Percentiles rank a stretch among this genome's conserved stretches.
Evolutionary conservation across 2,797 vertebrate species (phyloP).

Genomic region (Enteromius thamalakanensis): DNA sequence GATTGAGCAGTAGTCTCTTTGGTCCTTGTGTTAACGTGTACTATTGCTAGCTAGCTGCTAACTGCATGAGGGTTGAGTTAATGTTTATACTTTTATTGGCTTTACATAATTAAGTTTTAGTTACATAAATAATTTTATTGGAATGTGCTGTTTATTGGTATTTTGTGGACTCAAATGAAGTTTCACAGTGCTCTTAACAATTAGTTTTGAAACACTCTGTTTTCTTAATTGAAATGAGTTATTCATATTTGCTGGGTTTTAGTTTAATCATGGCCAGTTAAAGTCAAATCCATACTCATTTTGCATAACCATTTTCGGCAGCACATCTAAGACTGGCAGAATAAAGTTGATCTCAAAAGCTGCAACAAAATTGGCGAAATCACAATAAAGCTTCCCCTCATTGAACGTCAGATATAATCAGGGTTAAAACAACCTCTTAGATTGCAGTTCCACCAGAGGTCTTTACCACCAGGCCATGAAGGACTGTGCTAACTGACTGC

Average conservation of each 20-base stretch:
- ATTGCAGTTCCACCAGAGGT: conserved; percentile 29
- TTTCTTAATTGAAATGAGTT: not conserved
- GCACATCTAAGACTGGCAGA: not conserved
- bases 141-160: not conserved
- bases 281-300: not conserved
- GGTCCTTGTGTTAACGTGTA: not conserved
- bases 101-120: not conserved
- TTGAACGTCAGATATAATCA: conserved; percentile 25
- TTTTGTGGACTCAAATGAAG: not conserved
- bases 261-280: not conserved
- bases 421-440: conserved; percentile 17
- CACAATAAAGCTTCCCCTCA: conserved; percentile 1
- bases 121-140: not conserved
- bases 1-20: not conserved
- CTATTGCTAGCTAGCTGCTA: not conserved
- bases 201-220: not conserved
- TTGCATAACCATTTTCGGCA: not conserved
- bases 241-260: not conserved
- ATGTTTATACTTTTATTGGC: not conserved
- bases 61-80: not conserved
- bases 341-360: conserved; percentile 1
- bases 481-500: conserved; percentile 34
- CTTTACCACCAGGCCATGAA: conserved; percentile 48
- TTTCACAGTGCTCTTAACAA: not conserved
- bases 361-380: conserved; percentile 5